These are phyloP conservation scores for Sarotherodon lohbergeri DNA, from an alignment of 2,113 vertebrate genomes.

Conservation along the genomic window DNA sequence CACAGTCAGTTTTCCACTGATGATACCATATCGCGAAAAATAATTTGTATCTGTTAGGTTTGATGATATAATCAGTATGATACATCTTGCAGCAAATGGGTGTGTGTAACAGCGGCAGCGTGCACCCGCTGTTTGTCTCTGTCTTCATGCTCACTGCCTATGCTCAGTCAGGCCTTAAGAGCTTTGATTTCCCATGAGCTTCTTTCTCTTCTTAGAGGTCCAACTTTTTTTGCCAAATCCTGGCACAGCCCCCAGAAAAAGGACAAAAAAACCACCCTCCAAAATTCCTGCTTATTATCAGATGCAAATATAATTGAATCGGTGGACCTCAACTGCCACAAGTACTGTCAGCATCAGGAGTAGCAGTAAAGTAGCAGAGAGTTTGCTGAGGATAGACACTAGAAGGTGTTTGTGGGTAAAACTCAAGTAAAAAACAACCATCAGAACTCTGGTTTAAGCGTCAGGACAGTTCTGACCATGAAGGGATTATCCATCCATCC, in stretches of 20 bases:
- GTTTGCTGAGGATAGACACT: neutral
- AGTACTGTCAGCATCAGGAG: neutral
- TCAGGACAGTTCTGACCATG: neutral
- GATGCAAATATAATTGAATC: conserved; percentile 56
- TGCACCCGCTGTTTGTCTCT: neutral
- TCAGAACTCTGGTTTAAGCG: neutral
- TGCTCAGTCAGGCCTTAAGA: conserved; percentile 55
- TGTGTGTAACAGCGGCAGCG: neutral
- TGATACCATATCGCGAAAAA: neutral
- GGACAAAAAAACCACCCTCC: neutral
- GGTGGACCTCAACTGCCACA: neutral
- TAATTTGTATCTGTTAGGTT: neutral
- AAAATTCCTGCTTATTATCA: conserved; percentile 26
- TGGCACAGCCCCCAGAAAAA: neutral
- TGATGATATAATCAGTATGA: conserved; percentile 31
- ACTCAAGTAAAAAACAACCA: neutral
- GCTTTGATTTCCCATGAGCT: conserved; percentile 58
- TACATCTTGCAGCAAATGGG: neutral
- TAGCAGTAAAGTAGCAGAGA: neutral
- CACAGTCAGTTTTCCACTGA: neutral
- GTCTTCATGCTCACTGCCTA: neutral
- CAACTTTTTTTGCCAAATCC: conserved; percentile 1
- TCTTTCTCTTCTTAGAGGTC: conserved; percentile 32
- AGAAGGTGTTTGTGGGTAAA: neutral
- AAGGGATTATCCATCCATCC: neutral